Base-by-base conservation (phyloP, 1,140 invertebrate genomes). In the Geopemphigus sp. region DNA sequence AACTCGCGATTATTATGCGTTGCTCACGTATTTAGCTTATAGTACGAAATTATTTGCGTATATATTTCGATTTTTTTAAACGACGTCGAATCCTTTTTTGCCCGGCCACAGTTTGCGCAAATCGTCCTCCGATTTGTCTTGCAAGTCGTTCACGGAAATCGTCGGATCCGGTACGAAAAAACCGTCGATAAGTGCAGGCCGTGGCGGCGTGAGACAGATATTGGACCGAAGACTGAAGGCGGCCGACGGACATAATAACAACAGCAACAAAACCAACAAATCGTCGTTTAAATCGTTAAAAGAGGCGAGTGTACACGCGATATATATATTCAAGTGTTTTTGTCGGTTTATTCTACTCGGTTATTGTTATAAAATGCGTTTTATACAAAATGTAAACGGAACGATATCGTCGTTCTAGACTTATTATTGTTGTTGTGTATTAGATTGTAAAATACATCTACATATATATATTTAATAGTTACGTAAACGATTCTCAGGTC, bases 101-200 rank as follows among this genome's bases (percentile, higher is more conserved):
- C 5, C 8, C 32, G 32, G 32, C 32, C 14, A 19, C 50, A 78
- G 74, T 11, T 24, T 78, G 22, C 56, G 74, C 0, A 78, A 78
- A 63, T 78, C 74, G 17, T 78, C 74, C 4, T 78, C 74, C 0
- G 74, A 78, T 10, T 15, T 78, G 15, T 78, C 74, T 12, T 80
- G 76, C 12, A 81, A 82, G 53, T 83, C 81, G 26, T 84, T 84
- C 61, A 84, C 84, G 17, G 82, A 84, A 82, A 83, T 84, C 19
- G 84, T 84, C 10, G 83, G 84, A 57, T 68, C 66, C 26, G 83
- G 83, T 14, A 83, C 76, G 47, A 84, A 84, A 76, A 84, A 84
- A 82, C 83, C 83, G 26, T 66, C 66, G 11, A 5, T 80, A 45
- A 80, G 78, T 53, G 66, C 81, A 4, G 81, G 81, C 1, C 82